These are phyloP conservation scores for Diaprepes abbreviatus DNA, from an alignment of 2,888 invertebrate genomes.

Conservation along the genomic window DNA sequence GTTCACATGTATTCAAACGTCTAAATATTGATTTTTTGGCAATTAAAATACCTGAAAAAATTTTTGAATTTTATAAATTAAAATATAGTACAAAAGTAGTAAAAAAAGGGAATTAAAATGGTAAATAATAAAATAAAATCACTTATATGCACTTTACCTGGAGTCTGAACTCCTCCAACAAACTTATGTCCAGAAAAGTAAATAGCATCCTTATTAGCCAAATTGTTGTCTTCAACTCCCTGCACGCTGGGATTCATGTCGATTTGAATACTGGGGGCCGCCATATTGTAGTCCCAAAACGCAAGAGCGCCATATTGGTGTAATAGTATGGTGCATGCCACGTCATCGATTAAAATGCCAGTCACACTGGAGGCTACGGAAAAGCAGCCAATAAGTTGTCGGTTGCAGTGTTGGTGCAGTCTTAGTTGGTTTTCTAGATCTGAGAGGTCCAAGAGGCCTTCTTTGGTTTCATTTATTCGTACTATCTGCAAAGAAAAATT, in stretches of 20 bases:
- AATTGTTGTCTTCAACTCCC: conserved; percentile 74
- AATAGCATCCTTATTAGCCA: conserved; percentile 88
- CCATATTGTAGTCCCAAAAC: conserved; percentile 92
- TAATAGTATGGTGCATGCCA: conserved; percentile 83
- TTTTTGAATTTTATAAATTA: not conserved
- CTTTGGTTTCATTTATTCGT: conserved; percentile 82
- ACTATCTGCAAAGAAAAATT: conserved; percentile 74
- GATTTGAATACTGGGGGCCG: conserved; percentile 83
- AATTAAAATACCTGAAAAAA: conserved; percentile 72
- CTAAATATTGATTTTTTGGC: conserved; percentile 74
- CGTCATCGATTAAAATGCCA: conserved; percentile 87
- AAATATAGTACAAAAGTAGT: too few species aligned
- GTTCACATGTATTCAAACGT: conserved; percentile 65
- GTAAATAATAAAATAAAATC: too few species aligned
- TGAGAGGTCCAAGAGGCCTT: conserved; percentile 84
- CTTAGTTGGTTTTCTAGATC: conserved; percentile 81
- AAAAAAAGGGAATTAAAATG: too few species aligned
- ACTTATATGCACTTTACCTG: too few species aligned
- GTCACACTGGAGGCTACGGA: conserved; percentile 91
- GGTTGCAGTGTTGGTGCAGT: conserved; percentile 74
- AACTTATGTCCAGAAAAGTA: conserved; percentile 94
- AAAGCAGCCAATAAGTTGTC: conserved; percentile 86
- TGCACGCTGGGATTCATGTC: conserved; percentile 87
- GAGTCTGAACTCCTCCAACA: conserved; percentile 90
- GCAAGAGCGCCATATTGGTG: conserved; percentile 87